Evolutionary conservation across 2,888 invertebrate species (phyloP).

Genomic region (Spodoptera littoralis): DNA sequence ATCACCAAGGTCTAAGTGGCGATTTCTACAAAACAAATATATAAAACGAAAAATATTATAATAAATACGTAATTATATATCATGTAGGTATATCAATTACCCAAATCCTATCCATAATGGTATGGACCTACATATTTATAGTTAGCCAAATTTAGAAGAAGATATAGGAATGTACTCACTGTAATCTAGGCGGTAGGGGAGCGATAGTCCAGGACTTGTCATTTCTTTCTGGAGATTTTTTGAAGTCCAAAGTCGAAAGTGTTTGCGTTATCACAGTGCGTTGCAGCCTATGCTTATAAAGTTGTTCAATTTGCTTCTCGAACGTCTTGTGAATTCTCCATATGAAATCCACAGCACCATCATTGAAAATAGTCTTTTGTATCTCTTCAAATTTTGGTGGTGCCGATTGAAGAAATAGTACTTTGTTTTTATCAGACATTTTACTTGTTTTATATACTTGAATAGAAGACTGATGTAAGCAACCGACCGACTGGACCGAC

Average conservation of each 20-base stretch:
- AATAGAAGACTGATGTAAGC: background rate
- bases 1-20: constrained; percentile 91
- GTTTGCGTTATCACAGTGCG: constrained; percentile 72
- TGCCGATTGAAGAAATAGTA: constrained; percentile 83
- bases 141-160: constrained; percentile 2
- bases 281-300: constrained; percentile 79
- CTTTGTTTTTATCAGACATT: constrained; percentile 60
- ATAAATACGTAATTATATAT: too few species aligned
- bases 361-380: constrained; percentile 87
- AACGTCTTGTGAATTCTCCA: constrained; percentile 85
- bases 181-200: constrained; percentile 87
- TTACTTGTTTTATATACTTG: background rate
- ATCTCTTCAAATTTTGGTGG: constrained; percentile 87
- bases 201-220: constrained; percentile 89
- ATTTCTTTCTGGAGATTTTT: constrained; percentile 74
- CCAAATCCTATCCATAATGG: too few species aligned
- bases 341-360: constrained; percentile 88
- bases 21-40: constrained; percentile 73
- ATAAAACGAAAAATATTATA: background rate
- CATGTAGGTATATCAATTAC: too few species aligned
- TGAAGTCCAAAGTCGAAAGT: constrained; percentile 75
- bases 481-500: background rate
- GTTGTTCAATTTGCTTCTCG: constrained; percentile 81
- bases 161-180: constrained; percentile 74
- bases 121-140: background rate